phyloP scores from a whole-genome alignment of 2,888 invertebrate genomes.

The Zaprionus bogoriensis region DNA sequence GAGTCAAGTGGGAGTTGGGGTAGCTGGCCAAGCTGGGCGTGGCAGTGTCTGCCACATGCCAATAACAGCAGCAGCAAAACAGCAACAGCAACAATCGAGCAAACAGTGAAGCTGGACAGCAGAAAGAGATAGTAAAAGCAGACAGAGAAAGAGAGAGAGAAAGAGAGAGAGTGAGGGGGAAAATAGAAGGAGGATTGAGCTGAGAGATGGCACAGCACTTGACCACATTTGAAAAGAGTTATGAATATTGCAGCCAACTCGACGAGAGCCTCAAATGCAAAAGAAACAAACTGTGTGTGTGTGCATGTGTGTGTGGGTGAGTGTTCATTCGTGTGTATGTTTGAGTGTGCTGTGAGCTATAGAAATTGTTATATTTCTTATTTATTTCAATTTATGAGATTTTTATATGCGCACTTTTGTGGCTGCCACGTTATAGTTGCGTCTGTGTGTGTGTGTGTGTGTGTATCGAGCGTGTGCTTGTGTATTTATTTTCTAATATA shows the following conservation, averaged over 20 bases:
- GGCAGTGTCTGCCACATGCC: slow-evolving; percentile 46
- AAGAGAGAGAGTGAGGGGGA: background rate
- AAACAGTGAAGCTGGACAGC: slow-evolving; percentile 26
- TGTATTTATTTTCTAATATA: slow-evolving; percentile 2
- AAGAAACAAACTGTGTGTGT: slow-evolving; percentile 11
- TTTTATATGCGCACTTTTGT: slow-evolving; percentile 70
- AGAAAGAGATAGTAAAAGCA: background rate
- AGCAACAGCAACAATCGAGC: slow-evolving; percentile 7
- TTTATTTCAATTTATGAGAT: slow-evolving; percentile 77
- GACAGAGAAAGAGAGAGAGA: background rate
- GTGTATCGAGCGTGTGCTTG: background rate
- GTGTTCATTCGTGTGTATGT: slow-evolving; percentile 1
- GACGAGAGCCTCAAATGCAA: slow-evolving; percentile 14
- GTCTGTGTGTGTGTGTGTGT: background rate
- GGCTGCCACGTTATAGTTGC: slow-evolving; percentile 25
- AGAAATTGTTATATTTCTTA: slow-evolving; percentile 74
- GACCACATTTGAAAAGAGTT: slow-evolving; percentile 78
- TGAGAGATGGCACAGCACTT: slow-evolving; percentile 45
- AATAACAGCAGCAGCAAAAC: slow-evolving; percentile 39
- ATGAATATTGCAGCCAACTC: slow-evolving; percentile 72
- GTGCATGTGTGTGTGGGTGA: slow-evolving; percentile 4
- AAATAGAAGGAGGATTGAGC: slow-evolving; percentile 6
- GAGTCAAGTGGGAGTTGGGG: background rate
- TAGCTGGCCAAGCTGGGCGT: slow-evolving; percentile 39
- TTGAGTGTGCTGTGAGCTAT: slow-evolving; percentile 24